phyloP scores from a whole-genome alignment of 2,888 invertebrate species.

The Torymus tubicola region DNA sequence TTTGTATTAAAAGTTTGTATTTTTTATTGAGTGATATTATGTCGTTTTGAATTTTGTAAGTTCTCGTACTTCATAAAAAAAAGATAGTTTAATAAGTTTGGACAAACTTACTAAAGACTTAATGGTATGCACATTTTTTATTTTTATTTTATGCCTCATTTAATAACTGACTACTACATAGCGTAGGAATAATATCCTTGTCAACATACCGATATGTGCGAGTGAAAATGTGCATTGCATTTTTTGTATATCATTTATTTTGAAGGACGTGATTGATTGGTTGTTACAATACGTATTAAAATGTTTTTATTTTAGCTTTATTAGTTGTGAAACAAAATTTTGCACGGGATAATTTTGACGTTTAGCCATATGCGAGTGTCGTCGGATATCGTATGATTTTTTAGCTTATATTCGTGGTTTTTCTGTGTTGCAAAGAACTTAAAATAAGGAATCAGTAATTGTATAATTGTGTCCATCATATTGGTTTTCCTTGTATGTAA shows the following conservation, averaged over 20 bases:
- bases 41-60: too few species aligned
- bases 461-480: constrained; percentile 73
- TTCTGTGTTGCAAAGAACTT: constrained; percentile 18
- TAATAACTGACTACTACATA: too few species aligned
- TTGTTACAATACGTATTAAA: background rate
- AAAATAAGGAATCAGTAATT: constrained; percentile 54
- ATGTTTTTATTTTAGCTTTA: constrained; percentile 8
- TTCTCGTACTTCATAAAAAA: too few species aligned
- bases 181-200: background rate
- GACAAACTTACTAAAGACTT: too few species aligned
- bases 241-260: background rate
- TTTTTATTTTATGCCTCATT: too few species aligned
- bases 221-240: background rate
- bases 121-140: too few species aligned
- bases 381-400: constrained; percentile 15
- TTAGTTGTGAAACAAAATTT: background rate
- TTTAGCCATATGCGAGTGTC: background rate
- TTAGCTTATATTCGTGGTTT: constrained; percentile 7
- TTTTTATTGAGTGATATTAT: too few species aligned
- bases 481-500: constrained; percentile 56
- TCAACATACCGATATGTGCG: background rate
- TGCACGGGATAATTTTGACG: constrained; percentile 4
- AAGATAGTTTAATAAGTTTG: too few species aligned
- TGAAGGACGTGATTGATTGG: background rate
- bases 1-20: too few species aligned